Conservation (phyloP, 1,140 invertebrate species). For the Zophobas morio region DNA sequence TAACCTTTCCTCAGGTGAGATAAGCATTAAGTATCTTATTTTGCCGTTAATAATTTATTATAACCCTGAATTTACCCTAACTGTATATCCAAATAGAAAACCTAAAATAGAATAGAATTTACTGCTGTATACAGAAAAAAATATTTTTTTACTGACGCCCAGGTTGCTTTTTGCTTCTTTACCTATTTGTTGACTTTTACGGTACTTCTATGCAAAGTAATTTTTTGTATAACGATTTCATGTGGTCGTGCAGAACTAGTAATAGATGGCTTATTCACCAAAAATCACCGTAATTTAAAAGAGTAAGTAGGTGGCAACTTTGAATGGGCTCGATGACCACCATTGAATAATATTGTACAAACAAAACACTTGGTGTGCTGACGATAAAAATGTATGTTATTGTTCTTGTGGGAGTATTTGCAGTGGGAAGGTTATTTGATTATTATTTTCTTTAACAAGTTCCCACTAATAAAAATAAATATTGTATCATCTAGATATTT, state of each 20-base stretch:
- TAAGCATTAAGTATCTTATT: too few relatives aligned
- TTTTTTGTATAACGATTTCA: neutral
- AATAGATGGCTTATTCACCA: neutral
- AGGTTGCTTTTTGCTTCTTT: too few relatives aligned
- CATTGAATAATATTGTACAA: neutral
- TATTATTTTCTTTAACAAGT: constrained; percentile 18
- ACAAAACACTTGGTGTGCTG: neutral
- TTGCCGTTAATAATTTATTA: too few relatives aligned
- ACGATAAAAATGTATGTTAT: constrained; percentile 25
- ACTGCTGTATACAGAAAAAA: too few relatives aligned
- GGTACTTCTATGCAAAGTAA: too few relatives aligned
- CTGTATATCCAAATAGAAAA: too few relatives aligned
- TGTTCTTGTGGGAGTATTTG: constrained; percentile 28
- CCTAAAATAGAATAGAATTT: too few relatives aligned
- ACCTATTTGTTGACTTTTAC: too few relatives aligned
- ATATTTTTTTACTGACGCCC: too few relatives aligned
- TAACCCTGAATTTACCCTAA: too few relatives aligned
- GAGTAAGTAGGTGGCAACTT: neutral
- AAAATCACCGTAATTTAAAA: neutral
- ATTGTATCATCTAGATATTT: neutral
- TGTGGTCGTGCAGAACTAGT: neutral
- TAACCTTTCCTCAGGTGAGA: neutral
- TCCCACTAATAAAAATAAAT: constrained; percentile 31
- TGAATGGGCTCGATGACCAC: neutral
- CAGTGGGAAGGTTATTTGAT: constrained; percentile 22